Conservation (phyloP, 2,888 invertebrate species). For the Aphodius granarius region DNA sequence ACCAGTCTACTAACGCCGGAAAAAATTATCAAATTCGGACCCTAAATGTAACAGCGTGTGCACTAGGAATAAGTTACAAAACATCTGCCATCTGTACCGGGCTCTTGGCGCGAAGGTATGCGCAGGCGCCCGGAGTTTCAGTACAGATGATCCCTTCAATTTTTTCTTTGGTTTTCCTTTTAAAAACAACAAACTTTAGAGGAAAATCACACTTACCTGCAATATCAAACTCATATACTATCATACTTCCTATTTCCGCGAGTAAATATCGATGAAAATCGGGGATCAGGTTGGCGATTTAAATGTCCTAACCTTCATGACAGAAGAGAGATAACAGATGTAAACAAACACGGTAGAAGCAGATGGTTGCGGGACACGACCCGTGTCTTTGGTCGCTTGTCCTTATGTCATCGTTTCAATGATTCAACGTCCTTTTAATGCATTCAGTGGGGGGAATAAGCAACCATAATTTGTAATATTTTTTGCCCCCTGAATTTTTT, state of each 20-base stretch:
- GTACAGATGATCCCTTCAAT: conserved; percentile 40
- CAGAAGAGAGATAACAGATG: conserved; percentile 42
- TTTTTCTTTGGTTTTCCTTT: not conserved
- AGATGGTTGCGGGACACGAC: conserved; percentile 39
- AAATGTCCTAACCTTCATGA: conserved; percentile 34
- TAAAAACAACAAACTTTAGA: not conserved
- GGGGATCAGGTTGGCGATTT: conserved; percentile 13
- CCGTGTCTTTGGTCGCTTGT: conserved; percentile 29
- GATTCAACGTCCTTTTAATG: conserved; percentile 18
- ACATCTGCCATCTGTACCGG: conserved; percentile 57
- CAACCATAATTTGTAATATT: not conserved
- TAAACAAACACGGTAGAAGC: conserved; percentile 47
- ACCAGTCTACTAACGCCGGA: conserved; percentile 26
- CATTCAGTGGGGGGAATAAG: conserved; percentile 17
- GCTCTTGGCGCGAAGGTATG: conserved; percentile 54
- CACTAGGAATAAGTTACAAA: conserved; percentile 51
- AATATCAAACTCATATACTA: not conserved
- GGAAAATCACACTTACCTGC: not conserved
- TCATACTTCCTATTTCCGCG: not conserved
- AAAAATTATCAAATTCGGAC: conserved; percentile 40
- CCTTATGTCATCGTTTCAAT: conserved; percentile 37
- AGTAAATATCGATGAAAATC: not conserved
- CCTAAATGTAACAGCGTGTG: conserved; percentile 44
- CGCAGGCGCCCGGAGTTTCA: conserved; percentile 44
- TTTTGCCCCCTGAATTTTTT: not conserved